A percentile compares a stretch with the other conserved stretches of the same genome.
phyloP scores from a whole-genome alignment of 2,797 vertebrate genomes.

The Petrocephalus schoutedeni region DNA sequence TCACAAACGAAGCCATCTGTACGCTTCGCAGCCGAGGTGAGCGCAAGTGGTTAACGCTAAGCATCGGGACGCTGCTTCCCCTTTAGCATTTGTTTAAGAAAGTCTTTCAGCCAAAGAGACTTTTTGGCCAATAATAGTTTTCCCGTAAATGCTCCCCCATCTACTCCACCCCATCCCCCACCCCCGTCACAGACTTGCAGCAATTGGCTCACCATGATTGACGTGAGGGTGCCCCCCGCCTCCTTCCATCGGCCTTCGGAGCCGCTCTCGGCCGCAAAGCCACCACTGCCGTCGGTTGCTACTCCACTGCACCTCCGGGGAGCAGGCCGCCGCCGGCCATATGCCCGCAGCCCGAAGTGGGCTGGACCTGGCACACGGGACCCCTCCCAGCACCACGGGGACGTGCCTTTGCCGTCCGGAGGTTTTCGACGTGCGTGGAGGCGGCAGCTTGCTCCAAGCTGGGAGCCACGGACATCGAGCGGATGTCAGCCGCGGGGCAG shows the following conservation, averaged over 20 bases:
- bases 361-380: constrained; percentile 5
- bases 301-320: not conserved
- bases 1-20: constrained; percentile 38
- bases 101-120: not conserved
- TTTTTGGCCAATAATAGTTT: not conserved
- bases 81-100: not conserved
- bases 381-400: not conserved
- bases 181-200: not conserved
- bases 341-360: not conserved
- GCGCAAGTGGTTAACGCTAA: not conserved
- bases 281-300: not conserved
- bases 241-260: not conserved
- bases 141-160: not conserved
- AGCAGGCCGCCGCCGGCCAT: not conserved
- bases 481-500: constrained; percentile 13
- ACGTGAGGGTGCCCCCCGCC: not conserved
- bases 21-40: constrained; percentile 40
- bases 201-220: not conserved
- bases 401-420: not conserved
- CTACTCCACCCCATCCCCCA: not conserved
- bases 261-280: not conserved
- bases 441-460: constrained; percentile 15
- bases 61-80: no score
- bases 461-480: not conserved
- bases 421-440: not conserved